These are phyloP conservation scores for Blera fallax DNA, from an alignment of 2,888 invertebrate species.

Conservation along the genomic window DNA sequence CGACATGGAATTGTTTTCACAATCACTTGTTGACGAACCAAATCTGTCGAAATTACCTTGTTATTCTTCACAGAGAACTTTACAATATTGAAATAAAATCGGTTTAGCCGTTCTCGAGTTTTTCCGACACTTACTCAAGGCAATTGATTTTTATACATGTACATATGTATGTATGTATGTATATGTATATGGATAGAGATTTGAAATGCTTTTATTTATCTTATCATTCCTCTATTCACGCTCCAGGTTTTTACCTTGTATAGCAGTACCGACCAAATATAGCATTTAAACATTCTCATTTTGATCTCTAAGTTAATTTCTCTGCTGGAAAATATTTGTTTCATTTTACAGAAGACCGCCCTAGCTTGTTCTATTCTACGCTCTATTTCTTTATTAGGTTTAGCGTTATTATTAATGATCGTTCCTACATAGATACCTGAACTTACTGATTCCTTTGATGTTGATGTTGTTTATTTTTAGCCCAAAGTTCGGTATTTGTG, in stretches of 20 bases:
- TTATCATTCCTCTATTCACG: neutral
- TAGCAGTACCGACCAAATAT: neutral
- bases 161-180: too few species aligned
- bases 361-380: neutral
- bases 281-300: neutral
- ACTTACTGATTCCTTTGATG: too few species aligned
- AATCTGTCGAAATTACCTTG: too few species aligned
- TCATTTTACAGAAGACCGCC: slow-evolving; percentile 3
- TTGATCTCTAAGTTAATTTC: neutral
- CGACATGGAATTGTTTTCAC: neutral
- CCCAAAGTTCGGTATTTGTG: too few species aligned
- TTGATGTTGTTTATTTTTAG: neutral
- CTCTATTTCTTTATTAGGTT: neutral
- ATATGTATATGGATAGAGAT: too few species aligned
- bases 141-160: too few species aligned
- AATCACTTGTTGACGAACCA: neutral
- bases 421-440: too few species aligned
- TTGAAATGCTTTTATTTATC: neutral
- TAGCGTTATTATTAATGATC: neutral
- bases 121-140: too few species aligned
- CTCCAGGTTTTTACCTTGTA: neutral
- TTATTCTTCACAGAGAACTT: too few species aligned
- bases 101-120: too few species aligned
- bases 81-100: too few species aligned
- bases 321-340: neutral